Evolutionary conservation across 2,797 vertebrate genomes (phyloP), one percentile per base, ranked within the genome.

Genomic region (Gobionotothen gibberifrons): DNA sequence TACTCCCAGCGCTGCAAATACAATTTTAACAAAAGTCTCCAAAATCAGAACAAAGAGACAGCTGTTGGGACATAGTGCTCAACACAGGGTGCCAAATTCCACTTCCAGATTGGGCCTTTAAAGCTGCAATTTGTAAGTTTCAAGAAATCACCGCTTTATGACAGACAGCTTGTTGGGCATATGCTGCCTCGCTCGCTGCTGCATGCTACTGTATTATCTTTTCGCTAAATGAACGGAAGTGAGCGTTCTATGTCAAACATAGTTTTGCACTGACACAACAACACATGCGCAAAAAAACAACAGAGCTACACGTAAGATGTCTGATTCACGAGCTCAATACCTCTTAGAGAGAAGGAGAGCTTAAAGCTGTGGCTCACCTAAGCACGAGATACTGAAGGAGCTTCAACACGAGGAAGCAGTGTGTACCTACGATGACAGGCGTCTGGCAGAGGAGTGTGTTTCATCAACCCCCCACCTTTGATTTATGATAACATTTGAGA

Each of bases 91-190:
- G 84, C 78, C 86, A 81, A 85, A 77, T 84, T 70, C 72, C 76
- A 85, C 83, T 91, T 93, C 93, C 92, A 93, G 93, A 92, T 91
- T 92, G 90, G 92, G 88, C 74, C 85, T 89, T 86, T 90, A 93
- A 93, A 93, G 93, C 93, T 92, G 91, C 93, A 92, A 84, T 93
- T 93, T 93, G 92, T 92, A 93, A 88, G 88, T 90, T 91, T 92
- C 83, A 83, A 87, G 84, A 90, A 91, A 90, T 82, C 78, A 69
- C 70, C 17, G 79, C 83, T 89, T 89, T 63, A 84, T 87, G 85
- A 88, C 64, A 84, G 85, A 83, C 86, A 85, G 89, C 83, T 87
- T 89, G 89, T 74, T 14, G 74, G 80, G 83, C 90, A 82, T 87
- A 87, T 88, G 90, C 39, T 49, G 72, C 73, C 84, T 84, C 60